A percentile compares a stretch with the other conserved stretches of the same genome.
Evolutionary conservation across 2,113 vertebrate species (phyloP).

Genomic region (Epinephelus lanceolatus): DNA sequence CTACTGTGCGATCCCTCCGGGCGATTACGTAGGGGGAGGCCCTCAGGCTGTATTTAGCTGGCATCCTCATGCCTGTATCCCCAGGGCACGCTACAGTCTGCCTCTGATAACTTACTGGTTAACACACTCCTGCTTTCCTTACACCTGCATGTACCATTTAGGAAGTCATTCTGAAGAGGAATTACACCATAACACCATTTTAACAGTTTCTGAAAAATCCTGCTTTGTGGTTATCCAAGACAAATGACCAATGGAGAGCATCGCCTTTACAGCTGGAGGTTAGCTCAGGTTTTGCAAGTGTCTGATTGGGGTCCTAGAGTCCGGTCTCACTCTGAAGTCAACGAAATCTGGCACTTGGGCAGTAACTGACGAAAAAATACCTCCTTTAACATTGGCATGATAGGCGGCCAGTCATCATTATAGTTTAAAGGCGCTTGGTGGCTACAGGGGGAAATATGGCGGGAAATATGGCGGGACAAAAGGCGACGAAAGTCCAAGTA

Average conservation of each 20-base stretch:
- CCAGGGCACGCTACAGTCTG: conserved; percentile 35
- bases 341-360: no score
- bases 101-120: conserved; percentile 26
- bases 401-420: no score
- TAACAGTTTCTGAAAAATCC: neutral
- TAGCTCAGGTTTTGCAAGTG: neutral
- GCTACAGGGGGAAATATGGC: no score
- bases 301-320: neutral
- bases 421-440: no score
- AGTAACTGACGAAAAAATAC: no score
- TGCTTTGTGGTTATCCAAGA: conserved; percentile 1
- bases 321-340: no score
- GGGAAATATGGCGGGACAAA: no score
- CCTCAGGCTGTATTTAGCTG: conserved; percentile 49
- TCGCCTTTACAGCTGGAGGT: neutral
- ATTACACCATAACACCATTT: neutral
- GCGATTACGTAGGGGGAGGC: neutral
- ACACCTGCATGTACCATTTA: neutral
- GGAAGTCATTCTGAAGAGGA: neutral
- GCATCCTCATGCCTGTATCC: conserved; percentile 15
- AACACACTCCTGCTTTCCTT: conserved; percentile 6
- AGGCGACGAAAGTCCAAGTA: no score
- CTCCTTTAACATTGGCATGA: no score
- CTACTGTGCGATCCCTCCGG: conserved; percentile 26
- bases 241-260: neutral